Evolutionary conservation across 2,113 vertebrate genomes (phyloP).

Genomic region (Pipra filicauda): DNA sequence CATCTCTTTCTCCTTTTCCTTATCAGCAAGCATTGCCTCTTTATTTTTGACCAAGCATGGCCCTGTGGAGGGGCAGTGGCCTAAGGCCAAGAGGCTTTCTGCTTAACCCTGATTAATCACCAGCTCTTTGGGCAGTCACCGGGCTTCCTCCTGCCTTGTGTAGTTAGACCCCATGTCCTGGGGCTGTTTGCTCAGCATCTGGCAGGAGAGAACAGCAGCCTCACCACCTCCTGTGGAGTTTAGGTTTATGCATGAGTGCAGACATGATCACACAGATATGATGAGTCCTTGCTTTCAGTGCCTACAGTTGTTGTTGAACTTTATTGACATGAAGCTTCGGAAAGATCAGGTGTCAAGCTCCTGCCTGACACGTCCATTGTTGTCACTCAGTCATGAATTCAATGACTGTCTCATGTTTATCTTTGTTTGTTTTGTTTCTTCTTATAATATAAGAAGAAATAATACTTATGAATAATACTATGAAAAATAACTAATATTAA

Average conservation of each 20-base stretch:
- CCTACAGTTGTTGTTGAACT: not conserved
- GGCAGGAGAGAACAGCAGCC: not conserved
- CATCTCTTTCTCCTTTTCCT: not conserved
- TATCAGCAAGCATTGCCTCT: not conserved
- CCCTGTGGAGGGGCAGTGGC: not conserved
- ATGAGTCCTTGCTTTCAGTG: constrained; percentile 10
- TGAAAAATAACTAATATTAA: not conserved
- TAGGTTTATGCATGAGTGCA: not conserved
- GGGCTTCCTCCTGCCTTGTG: not conserved
- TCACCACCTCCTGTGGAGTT: not conserved
- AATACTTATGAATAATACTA: not conserved
- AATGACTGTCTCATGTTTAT: not conserved
- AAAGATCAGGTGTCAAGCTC: not conserved
- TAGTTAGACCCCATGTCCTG: not conserved
- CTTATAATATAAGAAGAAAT: not conserved
- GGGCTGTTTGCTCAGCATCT: constrained; percentile 1
- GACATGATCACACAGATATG: not conserved
- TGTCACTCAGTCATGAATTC: not conserved
- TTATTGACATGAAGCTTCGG: not conserved
- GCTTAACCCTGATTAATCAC: not conserved
- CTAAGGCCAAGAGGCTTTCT: not conserved
- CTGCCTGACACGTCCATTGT: not conserved
- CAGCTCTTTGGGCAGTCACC: not conserved
- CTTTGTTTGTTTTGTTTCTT: not conserved
- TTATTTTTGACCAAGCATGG: not conserved